A percentile compares a stretch with the other conserved stretches of the same genome.
Conservation (phyloP, 2,888 invertebrate species). For the Drosophila paucipuncta region DNA sequence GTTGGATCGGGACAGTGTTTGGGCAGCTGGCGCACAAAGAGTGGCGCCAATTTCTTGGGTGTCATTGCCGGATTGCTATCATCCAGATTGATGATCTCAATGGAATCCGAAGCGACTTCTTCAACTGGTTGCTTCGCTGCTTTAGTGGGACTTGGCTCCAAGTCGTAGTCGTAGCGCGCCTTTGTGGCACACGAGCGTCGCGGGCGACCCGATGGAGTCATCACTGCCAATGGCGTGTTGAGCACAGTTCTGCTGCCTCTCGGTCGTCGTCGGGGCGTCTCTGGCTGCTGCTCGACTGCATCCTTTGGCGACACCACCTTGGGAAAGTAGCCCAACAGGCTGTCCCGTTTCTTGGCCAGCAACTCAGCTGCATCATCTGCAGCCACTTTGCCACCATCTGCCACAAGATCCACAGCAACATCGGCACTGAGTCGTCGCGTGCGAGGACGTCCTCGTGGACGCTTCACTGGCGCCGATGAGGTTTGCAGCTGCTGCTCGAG, state of each 20-base stretch:
- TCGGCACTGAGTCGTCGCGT: constrained; percentile 62
- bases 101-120: constrained; percentile 23
- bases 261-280: constrained; percentile 53
- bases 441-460: constrained; percentile 56
- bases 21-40: constrained; percentile 87
- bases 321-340: constrained; percentile 88
- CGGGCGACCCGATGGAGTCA: constrained; percentile 74
- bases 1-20: constrained; percentile 88
- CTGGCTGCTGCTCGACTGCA: constrained; percentile 21
- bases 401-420: constrained; percentile 52
- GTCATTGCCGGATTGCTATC: constrained; percentile 65
- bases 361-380: constrained; percentile 86
- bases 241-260: constrained; percentile 25
- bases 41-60: constrained; percentile 89
- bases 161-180: constrained; percentile 82
- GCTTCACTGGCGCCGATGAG: constrained; percentile 53
- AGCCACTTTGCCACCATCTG: constrained; percentile 36
- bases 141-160: constrained; percentile 73
- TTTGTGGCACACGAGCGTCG: constrained; percentile 82
- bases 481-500: constrained; percentile 7
- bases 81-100: constrained; percentile 79
- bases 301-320: constrained; percentile 83
- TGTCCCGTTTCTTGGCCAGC: constrained; percentile 87
- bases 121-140: constrained; percentile 28
- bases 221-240: constrained; percentile 16